Base-by-base conservation (phyloP, 1,140 invertebrate genomes). In the Apis cerana region DNA sequence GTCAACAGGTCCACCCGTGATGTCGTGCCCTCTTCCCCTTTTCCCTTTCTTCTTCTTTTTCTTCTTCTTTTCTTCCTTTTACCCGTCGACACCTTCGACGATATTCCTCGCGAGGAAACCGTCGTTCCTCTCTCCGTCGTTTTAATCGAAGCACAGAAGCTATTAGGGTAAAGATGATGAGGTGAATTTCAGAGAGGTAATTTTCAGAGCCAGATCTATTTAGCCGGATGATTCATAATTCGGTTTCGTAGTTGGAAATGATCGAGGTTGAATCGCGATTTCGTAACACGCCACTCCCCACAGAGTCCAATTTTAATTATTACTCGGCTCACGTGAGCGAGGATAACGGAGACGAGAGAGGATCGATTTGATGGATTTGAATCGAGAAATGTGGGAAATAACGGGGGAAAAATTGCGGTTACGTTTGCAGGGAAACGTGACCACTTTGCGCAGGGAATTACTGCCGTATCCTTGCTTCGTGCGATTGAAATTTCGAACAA, bases 1-100 rank as follows among this genome's bases (percentile, higher is more conserved):
- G 87, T 88, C 87, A 88, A 88, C 87, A 88, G 83, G 83, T 88
- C 58, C 77, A 71, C 72, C 76, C 62, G 81, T 71, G 79, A 84
- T 68, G 80, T 81, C 80, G 75, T 74, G 58, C 23, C 33, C 43
- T 48, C 48, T 33, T 27, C 67, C 56, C 50, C 76, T 62, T 43
- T 59, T 58, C 50, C 23, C 33, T 23, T 52, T n/a, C 68, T 50
- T 43, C 75, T 64, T 52, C 70, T 52, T 56, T 23, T 52, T n/a
- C 68, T 50, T 43, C 75, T 64, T 52, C 70, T 52, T 56, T 76
- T 68, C 23, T 74, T 50, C 54, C 56, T 86, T 86, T 81, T 80
- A 43, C 13, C 65, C 72, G 77, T 86, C 72, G 61, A 84, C 82
- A 84, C 74, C 77, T 78, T 61, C 52, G 65, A 52, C 50, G 67